Evolutionary conservation across 1,140 invertebrate genomes (phyloP).

Genomic region (Periplaneta americana): DNA sequence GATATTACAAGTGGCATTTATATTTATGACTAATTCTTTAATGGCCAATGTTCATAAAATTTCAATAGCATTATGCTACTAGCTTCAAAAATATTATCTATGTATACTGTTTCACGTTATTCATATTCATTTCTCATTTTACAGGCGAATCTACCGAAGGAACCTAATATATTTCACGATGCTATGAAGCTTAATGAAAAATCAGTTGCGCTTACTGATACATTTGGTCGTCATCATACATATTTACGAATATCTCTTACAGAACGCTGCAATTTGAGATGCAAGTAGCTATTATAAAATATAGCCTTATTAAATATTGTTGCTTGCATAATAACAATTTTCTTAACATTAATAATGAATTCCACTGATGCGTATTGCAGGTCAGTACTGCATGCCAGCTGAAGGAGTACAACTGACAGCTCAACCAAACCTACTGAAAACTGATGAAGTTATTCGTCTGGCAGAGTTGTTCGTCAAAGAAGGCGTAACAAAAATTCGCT

Average conservation of each 20-base stretch:
- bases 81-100: too few relatives aligned
- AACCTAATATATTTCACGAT: conserved; percentile 2
- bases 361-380: conserved; percentile 39
- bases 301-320: conserved; percentile 14
- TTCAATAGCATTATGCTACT: too few relatives aligned
- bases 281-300: conserved; percentile 50
- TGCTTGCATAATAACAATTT: too few relatives aligned
- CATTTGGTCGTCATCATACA: conserved; percentile 81
- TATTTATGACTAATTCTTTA: too few relatives aligned
- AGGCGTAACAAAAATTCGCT: conserved; percentile 87
- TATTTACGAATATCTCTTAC: conserved; percentile 95
- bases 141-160: not conserved
- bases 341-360: not conserved
- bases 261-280: conserved; percentile 94
- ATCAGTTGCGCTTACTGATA: conserved; percentile 58
- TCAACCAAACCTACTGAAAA: conserved; percentile 69
- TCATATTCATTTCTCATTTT: not conserved
- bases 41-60: too few relatives aligned
- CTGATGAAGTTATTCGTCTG: conserved; percentile 76
- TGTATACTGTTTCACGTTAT: too few relatives aligned
- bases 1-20: too few relatives aligned
- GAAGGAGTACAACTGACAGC: conserved; percentile 83
- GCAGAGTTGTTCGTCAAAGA: conserved; percentile 80
- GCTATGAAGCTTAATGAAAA: not conserved
- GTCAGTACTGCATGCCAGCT: conserved; percentile 93